Evolutionary conservation across 1,140 invertebrate species (phyloP).

Genomic region (Caerostris extrusa): DNA sequence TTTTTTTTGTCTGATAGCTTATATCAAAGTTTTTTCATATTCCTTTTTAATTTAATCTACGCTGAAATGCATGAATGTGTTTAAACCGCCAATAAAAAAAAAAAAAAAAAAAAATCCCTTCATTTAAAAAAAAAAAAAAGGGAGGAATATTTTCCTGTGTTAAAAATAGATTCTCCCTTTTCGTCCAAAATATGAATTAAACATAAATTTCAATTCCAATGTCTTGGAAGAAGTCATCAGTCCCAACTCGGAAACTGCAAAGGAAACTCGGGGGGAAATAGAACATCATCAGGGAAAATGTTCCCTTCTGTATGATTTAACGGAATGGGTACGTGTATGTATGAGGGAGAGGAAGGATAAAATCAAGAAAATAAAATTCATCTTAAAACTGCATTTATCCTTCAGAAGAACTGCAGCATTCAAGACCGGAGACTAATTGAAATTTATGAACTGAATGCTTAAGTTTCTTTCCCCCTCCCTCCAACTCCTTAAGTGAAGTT

Average conservation of each 20-base stretch:
- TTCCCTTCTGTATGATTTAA: slow-evolving; percentile 24
- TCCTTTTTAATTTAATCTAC: not conserved
- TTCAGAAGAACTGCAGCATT: slow-evolving; percentile 2
- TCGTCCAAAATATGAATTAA: slow-evolving; percentile 28
- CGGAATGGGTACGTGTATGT: not conserved
- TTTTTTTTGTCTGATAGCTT: not conserved
- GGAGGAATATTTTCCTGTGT: too few relatives aligned
- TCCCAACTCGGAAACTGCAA: not conserved
- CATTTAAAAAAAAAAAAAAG: too few relatives aligned
- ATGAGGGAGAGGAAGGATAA: too few relatives aligned
- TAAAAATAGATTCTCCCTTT: too few relatives aligned
- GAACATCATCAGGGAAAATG: not conserved
- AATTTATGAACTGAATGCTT: slow-evolving; percentile 50
- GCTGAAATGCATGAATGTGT: not conserved
- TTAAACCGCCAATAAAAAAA: not conserved
- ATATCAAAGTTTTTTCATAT: not conserved
- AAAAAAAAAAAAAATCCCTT: too few relatives aligned
- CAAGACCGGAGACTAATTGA: slow-evolving; percentile 58
- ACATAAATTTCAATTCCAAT: slow-evolving; percentile 14
- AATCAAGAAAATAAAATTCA: not conserved
- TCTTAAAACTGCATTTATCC: not conserved
- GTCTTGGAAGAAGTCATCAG: not conserved
- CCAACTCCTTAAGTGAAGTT: slow-evolving; percentile 45
- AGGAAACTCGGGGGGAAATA: not conserved
- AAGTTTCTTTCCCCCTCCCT: slow-evolving; percentile 7